Conservation (phyloP, 2,888 invertebrate species). For the Eupithecia inturbata region DNA sequence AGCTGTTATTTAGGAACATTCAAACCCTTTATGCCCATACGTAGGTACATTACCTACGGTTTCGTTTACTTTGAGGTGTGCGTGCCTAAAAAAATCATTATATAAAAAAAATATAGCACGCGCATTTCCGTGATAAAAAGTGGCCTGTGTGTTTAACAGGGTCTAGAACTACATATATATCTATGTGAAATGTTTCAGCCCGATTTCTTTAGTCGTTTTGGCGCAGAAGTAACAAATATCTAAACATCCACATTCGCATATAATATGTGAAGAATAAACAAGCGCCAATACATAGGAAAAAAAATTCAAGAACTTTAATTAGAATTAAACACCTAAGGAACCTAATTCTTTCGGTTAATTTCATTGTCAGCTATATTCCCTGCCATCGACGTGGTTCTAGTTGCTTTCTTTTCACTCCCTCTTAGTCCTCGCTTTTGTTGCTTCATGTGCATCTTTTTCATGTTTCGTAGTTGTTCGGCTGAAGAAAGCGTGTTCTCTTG, state of each 20-base stretch:
- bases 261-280: not conserved
- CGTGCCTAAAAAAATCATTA: not conserved
- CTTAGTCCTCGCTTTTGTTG: not conserved
- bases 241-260: not conserved
- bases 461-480: not conserved
- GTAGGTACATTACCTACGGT: not conserved
- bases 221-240: not conserved
- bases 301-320: not conserved
- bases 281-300: not conserved
- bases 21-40: not conserved
- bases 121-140: too few relatives aligned
- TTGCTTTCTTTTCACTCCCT: not conserved
- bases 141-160: too few relatives aligned
- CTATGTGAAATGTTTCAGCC: not conserved
- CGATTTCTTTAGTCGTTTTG: not conserved
- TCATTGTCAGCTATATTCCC: conserved; percentile 9
- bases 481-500: not conserved
- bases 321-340: not conserved
- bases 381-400: not conserved
- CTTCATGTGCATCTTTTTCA: not conserved
- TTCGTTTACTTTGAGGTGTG: not conserved
- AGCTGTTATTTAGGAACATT: not conserved
- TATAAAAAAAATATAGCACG: not conserved
- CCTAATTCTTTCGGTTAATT: conserved; percentile 3
- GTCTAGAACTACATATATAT: too few relatives aligned